Base-by-base conservation (phyloP, 2,888 invertebrate genomes). In the Euzophera pinguis region DNA sequence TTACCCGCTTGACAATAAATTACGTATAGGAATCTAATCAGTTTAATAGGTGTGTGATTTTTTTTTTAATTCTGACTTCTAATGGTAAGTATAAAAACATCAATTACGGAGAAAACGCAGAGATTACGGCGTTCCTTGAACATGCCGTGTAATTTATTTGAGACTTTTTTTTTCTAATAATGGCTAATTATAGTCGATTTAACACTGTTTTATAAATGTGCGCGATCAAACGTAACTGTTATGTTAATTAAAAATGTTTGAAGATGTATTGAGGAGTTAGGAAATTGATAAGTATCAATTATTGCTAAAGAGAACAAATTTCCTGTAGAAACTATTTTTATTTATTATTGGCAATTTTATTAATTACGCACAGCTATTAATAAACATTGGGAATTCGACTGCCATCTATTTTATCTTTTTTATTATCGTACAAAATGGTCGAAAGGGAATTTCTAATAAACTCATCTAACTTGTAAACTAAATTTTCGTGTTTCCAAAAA, bases 1-100 rank as follows among this genome's bases (percentile, higher is more conserved):
- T 76, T 75, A 61, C 69, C 66, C 76, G 71, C 75, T 76, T 82
- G 84, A 89, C 87, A 88, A 89, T 89, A 89, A 89, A 88, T 89
- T 85, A 88, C 84, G 75, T 84, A 88, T 86, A 80, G 84, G 81
- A 86, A 87, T 89, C 90, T 89, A 89, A 90, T 89, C 89, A 86
- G 81, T 87, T 83, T 86, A 86, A 85, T 86, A 87, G 84, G 81
- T 81, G 80, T 84, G 80, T 84, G 82, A 78, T 84, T 84, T 86
- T 86, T 83, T n/a, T 85, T 79, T 69, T 59, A 65, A 66, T 63
- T 62, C 64, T 65, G 61, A 65, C 69, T 74, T 68, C 73, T 80
- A 78, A 78, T 79, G 74, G 73, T 66, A 51, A 49, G 53, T 49
- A 49, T 50, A 63, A 62, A 61, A 61, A 60, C 59, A 58, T 54